Percentiles rank a stretch among this genome's conserved stretches.
phyloP scores from a whole-genome alignment of 2,113 vertebrate genomes.

The Tapirus terrestris region DNA sequence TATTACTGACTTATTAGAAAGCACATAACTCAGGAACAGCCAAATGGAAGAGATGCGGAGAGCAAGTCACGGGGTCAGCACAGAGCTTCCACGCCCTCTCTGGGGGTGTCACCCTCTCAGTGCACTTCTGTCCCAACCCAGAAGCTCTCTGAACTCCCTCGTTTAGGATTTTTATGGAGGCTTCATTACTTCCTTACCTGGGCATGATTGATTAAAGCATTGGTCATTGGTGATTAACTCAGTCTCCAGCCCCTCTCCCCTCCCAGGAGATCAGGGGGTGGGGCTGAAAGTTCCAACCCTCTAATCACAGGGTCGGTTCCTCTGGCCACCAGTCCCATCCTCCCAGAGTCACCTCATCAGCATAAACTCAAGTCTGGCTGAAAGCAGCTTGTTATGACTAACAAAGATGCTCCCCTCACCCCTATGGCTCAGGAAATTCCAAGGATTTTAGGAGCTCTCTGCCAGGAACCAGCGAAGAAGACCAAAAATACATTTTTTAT shows the following conservation, averaged over 20 bases:
- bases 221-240: background rate
- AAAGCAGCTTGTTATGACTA: background rate
- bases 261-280: background rate
- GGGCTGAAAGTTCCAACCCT: background rate
- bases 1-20: background rate
- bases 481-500: background rate
- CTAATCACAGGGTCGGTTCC: background rate
- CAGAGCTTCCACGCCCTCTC: background rate
- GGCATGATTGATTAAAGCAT: background rate
- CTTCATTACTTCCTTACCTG: background rate
- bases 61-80: rapidly evolving
- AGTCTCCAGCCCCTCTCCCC: background rate
- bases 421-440: background rate
- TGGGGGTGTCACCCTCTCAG: background rate
- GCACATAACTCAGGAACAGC: background rate
- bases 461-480: background rate
- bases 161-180: background rate
- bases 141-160: background rate
- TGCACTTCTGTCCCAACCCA: background rate
- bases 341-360: background rate
- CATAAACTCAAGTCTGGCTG: background rate
- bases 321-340: background rate
- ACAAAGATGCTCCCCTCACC: background rate
- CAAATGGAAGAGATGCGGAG: background rate
- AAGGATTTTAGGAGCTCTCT: background rate